Conservation (phyloP, 37 sponge, comb jelly and placozoan genomes). For the Halisarca cf. caerulea region DNA sequence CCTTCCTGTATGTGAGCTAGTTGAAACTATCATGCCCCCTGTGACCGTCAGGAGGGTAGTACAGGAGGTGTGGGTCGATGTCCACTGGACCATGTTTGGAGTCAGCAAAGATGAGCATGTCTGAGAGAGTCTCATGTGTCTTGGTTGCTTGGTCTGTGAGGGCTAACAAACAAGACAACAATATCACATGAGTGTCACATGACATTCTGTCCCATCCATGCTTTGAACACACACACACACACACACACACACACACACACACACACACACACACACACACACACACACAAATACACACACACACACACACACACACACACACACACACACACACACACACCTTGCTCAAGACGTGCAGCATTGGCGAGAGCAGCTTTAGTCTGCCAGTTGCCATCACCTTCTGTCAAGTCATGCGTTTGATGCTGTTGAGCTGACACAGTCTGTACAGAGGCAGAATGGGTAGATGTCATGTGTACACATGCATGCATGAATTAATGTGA, state of each 20-base stretch:
- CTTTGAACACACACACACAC: too few relatives aligned
- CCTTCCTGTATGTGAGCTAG: too few relatives aligned
- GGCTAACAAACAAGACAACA: not conserved
- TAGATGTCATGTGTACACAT: too few relatives aligned
- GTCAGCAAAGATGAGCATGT: not conserved
- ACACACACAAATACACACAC: not conserved
- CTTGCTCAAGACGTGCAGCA: slow-evolving; percentile 12
- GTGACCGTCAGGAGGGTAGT: too few relatives aligned
- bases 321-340: slow-evolving; percentile 1
- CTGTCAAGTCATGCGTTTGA: not conserved
- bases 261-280: too few relatives aligned
- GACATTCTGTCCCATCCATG: too few relatives aligned
- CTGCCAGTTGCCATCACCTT: not conserved
- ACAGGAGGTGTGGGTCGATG: too few relatives aligned
- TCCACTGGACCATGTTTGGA: not conserved
- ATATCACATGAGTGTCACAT: not conserved
- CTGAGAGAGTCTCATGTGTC: slow-evolving; percentile 6
- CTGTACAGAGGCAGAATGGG: not conserved
- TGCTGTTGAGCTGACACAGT: not conserved
- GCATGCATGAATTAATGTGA: too few relatives aligned
- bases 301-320: too few relatives aligned
- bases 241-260: too few relatives aligned
- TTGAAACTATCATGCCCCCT: too few relatives aligned
- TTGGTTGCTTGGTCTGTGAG: not conserved
- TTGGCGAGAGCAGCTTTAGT: slow-evolving; percentile 6